Percentiles rank a stretch among this genome's conserved stretches.
Evolutionary conservation across 1,140 invertebrate species (phyloP).

Genomic region (Ridgeia piscesae): DNA sequence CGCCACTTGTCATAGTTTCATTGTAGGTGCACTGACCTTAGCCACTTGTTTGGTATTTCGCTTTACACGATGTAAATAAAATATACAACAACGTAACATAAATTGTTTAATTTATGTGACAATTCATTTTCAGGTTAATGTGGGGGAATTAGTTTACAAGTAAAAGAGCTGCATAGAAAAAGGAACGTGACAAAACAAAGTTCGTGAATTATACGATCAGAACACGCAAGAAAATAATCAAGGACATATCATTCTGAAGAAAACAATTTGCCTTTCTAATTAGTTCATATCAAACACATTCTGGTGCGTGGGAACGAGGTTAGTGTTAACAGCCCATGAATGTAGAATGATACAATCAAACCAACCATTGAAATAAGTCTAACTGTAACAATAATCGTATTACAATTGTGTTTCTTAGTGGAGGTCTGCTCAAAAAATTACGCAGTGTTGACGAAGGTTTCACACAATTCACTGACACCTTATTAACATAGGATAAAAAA

Average conservation of each 20-base stretch:
- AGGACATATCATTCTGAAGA: not conserved
- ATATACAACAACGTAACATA: not conserved
- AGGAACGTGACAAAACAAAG: not conserved
- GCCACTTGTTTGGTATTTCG: not conserved
- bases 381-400: too few species aligned
- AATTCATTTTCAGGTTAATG: too few species aligned
- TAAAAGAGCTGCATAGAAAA: not conserved
- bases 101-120: not conserved
- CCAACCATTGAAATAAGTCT: too few species aligned
- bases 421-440: too few species aligned
- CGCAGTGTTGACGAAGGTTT: too few species aligned
- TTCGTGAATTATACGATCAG: not conserved
- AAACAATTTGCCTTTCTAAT: not conserved
- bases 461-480: too few species aligned
- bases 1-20: not conserved
- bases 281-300: not conserved
- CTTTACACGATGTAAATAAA: not conserved
- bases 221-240: not conserved
- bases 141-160: not conserved
- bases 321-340: too few species aligned
- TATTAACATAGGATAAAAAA: too few species aligned
- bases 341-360: too few species aligned
- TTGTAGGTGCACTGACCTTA: not conserved
- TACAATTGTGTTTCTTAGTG: too few species aligned
- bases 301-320: not conserved